A percentile compares a stretch with the other conserved stretches of the same genome.
Evolutionary conservation across 2,888 invertebrate species (phyloP).

Genomic region (Pediacus dermestoides): DNA sequence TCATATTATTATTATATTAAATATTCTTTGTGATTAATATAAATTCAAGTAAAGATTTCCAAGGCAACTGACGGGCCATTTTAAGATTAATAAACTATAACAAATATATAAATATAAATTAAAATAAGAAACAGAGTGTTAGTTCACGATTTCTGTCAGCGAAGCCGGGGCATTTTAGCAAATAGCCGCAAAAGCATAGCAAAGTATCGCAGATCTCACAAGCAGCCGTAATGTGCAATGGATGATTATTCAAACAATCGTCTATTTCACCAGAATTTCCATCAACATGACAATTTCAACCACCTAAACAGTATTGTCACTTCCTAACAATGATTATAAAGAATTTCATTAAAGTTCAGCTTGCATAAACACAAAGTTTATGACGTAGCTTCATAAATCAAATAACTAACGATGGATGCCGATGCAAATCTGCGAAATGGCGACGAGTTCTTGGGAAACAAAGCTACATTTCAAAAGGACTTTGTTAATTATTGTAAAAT

Average conservation of each 20-base stretch:
- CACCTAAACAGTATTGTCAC: too few species aligned
- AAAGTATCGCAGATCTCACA: slow-evolving; percentile 16
- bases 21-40: background rate
- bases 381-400: too few species aligned
- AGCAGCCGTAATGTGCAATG: slow-evolving; percentile 11
- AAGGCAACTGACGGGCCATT: slow-evolving; percentile 43
- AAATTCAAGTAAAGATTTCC: slow-evolving; percentile 24
- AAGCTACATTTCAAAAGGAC: slow-evolving; percentile 32
- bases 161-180: slow-evolving; percentile 41
- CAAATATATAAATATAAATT: slow-evolving; percentile 30
- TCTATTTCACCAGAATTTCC: too few species aligned
- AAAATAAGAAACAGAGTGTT: slow-evolving; percentile 38
- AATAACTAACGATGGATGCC: too few species aligned
- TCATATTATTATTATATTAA: slow-evolving; percentile 11
- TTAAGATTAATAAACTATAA: slow-evolving; percentile 34
- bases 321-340: too few species aligned
- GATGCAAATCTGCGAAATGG: too few species aligned
- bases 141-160: slow-evolving; percentile 42
- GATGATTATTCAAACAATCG: too few species aligned
- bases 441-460: too few species aligned
- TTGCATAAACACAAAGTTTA: too few species aligned
- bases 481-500: slow-evolving; percentile 26
- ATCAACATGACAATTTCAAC: too few species aligned
- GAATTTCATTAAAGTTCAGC: too few species aligned
- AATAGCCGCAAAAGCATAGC: slow-evolving; percentile 40